Conservation (phyloP, 1,140 invertebrate genomes). For the Drosophila santomea region DNA sequence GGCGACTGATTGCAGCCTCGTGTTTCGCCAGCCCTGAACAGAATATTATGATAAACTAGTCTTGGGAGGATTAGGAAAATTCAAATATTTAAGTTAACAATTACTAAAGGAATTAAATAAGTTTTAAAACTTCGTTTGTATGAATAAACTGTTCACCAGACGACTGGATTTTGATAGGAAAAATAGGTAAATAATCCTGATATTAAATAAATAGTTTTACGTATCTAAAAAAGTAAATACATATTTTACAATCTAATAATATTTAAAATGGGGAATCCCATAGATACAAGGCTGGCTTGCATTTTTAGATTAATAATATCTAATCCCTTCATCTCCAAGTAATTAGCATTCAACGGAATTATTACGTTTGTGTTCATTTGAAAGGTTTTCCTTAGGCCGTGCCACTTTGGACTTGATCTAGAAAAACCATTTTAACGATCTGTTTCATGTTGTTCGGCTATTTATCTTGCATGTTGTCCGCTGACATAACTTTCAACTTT, state of each 20-base stretch:
- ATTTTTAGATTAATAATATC: no score
- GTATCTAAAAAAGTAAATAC: no score
- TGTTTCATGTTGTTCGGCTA: conserved; percentile 6
- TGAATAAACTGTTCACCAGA: no score
- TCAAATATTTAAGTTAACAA: no score
- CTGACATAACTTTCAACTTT: conserved; percentile 22
- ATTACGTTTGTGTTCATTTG: neutral
- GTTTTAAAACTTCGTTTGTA: neutral
- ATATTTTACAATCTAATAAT: no score
- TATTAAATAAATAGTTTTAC: no score
- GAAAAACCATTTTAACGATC: conserved; percentile 5
- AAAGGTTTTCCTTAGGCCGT: neutral
- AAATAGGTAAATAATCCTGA: no score
- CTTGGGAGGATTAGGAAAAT: neutral
- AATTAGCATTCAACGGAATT: neutral
- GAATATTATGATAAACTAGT: neutral
- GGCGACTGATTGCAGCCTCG: conserved; percentile 1
- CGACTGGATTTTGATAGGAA: no score
- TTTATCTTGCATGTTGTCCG: conserved; percentile 5
- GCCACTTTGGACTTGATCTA: conserved; percentile 19
- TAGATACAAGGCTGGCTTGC: no score
- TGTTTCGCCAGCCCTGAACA: conserved; percentile 7
- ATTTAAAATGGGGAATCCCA: no score
- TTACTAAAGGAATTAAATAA: no score
- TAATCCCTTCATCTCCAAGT: neutral